Evolutionary conservation across 2,888 invertebrate species (phyloP).

Genomic region (Sipha maydis): DNA sequence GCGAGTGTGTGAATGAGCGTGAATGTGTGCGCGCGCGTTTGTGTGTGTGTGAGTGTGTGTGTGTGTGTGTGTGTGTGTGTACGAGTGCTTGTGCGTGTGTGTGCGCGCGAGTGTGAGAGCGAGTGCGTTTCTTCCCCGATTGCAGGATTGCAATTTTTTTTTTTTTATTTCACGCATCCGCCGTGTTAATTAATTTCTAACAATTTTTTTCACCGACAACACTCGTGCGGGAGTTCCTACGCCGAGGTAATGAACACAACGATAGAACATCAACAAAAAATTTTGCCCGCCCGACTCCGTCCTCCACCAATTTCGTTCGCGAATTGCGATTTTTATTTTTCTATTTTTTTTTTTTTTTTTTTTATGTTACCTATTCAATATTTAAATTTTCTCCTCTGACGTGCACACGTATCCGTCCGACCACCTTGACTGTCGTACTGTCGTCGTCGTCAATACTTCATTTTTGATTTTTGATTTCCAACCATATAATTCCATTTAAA

Average conservation of each 20-base stretch:
- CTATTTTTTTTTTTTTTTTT: neutral
- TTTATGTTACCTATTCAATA: too few species aligned
- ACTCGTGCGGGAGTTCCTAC: neutral
- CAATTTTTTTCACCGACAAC: neutral
- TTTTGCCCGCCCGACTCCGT: neutral
- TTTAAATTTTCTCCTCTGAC: neutral
- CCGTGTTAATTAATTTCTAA: constrained; percentile 12
- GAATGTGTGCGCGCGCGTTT: neutral
- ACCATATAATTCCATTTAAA: too few species aligned
- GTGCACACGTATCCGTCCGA: neutral
- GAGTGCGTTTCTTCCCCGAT: constrained; percentile 8
- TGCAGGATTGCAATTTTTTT: constrained; percentile 32
- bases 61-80: too few species aligned
- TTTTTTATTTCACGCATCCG: neutral
- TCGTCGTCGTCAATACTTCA: too few species aligned
- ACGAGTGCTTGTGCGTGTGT: neutral
- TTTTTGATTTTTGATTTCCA: neutral
- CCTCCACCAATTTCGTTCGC: neutral
- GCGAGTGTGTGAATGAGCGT: constrained; percentile 32
- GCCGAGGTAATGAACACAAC: constrained; percentile 37
- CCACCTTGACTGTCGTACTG: too few species aligned
- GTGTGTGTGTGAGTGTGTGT: too few species aligned
- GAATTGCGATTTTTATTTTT: neutral
- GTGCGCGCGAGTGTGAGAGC: neutral
- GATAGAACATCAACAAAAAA: neutral